Conservation (phyloP, 2,888 invertebrate genomes). For the Eristalis tenax region DNA sequence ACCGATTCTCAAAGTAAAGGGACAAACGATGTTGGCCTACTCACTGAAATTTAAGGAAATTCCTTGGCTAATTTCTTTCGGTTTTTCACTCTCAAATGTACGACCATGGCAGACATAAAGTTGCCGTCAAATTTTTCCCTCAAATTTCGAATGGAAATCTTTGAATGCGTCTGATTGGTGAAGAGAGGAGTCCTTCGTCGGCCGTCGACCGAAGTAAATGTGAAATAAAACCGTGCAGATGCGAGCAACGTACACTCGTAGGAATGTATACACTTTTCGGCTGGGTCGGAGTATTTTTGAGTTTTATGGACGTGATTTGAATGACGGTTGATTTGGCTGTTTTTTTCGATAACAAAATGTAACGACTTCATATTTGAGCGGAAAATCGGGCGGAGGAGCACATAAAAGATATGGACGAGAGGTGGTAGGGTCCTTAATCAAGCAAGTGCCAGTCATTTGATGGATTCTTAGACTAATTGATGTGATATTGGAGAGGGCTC, state of each 20-base stretch:
- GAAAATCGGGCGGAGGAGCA: constrained; percentile 17
- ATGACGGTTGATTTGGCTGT: constrained; percentile 36
- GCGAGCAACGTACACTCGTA: not conserved
- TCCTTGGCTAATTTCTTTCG: constrained; percentile 59
- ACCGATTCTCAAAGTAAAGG: constrained; percentile 43
- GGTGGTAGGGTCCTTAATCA: constrained; percentile 13
- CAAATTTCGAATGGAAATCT: constrained; percentile 56
- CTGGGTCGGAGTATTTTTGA: constrained; percentile 19
- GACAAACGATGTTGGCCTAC: constrained; percentile 12
- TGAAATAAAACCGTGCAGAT: constrained; percentile 49
- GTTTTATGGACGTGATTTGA: constrained; percentile 61
- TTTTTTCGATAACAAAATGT: constrained; percentile 28
- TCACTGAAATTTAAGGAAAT: constrained; percentile 21
- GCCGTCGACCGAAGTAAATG: constrained; percentile 12
- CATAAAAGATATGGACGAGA: not conserved
- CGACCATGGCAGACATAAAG: constrained; percentile 49
- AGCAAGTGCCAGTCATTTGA: constrained; percentile 24
- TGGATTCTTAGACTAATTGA: not conserved
- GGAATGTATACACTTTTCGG: constrained; percentile 7
- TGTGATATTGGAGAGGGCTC: not conserved
- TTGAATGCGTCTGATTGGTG: constrained; percentile 69
- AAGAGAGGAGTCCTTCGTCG: constrained; percentile 10
- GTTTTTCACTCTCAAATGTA: constrained; percentile 23
- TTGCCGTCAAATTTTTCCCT: constrained; percentile 58
- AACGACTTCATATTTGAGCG: constrained; percentile 48